Evolutionary conservation across 2,113 vertebrate species (phyloP).

Genomic region (Trichechus manatus): DNA sequence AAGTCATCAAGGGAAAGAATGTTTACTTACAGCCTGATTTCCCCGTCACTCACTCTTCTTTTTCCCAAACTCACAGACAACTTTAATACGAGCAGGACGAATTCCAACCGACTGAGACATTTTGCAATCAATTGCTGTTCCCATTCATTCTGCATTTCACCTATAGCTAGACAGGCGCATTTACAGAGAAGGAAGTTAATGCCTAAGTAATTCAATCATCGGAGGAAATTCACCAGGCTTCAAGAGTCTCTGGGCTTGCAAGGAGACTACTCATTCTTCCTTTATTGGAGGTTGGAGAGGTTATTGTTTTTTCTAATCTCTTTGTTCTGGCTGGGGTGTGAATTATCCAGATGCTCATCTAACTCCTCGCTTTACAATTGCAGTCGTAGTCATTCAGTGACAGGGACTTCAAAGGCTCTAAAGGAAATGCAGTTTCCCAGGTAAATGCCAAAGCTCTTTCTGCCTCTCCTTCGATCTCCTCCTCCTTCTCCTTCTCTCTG

Average conservation of each 20-base stretch:
- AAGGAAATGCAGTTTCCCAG: conserved; percentile 18
- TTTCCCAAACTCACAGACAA: conserved; percentile 50
- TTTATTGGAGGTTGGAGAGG: background rate
- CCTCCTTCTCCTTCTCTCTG: background rate
- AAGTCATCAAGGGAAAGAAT: background rate
- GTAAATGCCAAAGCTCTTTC: background rate
- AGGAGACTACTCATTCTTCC: background rate
- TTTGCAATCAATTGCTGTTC: background rate
- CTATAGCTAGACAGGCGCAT: background rate
- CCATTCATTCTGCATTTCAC: conserved; percentile 1
- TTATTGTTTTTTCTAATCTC: background rate
- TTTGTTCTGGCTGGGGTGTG: background rate
- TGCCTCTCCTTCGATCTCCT: background rate
- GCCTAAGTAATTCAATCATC: background rate
- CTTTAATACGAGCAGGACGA: background rate
- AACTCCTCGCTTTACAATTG: background rate
- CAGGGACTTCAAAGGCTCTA: background rate
- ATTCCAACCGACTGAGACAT: background rate
- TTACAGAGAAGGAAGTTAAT: background rate
- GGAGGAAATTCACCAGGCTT: background rate
- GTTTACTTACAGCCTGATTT: background rate
- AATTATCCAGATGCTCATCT: background rate
- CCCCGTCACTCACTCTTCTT: background rate
- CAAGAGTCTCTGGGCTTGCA: background rate
- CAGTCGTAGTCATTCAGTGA: background rate